Percentiles rank a stretch among this genome's conserved stretches.
Evolutionary conservation across 2,888 invertebrate genomes (phyloP).

Genomic region (Meliscaeva auricollis): DNA sequence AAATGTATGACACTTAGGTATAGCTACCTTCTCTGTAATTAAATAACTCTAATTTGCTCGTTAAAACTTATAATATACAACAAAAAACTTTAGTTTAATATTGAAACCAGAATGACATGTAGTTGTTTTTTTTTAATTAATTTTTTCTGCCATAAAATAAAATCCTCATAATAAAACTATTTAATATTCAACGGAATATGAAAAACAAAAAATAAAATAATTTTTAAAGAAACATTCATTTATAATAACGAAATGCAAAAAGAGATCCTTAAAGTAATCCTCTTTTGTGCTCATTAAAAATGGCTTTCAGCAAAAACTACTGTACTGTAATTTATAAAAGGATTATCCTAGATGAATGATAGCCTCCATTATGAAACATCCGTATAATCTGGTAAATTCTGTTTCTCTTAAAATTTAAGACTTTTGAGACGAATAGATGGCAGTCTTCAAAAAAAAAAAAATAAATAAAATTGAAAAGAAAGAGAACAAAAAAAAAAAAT

Average conservation of each 20-base stretch:
- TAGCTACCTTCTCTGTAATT: too few relatives aligned
- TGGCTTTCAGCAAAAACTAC: constrained; percentile 54
- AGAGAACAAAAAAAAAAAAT: too few relatives aligned
- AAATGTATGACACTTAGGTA: too few relatives aligned
- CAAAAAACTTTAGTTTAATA: too few relatives aligned
- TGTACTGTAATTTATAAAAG: constrained; percentile 59
- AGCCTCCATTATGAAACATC: constrained; percentile 54
- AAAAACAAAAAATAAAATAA: background rate
- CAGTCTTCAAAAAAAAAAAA: constrained; percentile 19
- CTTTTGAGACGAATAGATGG: constrained; percentile 45
- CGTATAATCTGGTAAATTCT: constrained; percentile 41
- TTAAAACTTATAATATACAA: too few relatives aligned
- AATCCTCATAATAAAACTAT: background rate
- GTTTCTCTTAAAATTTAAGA: constrained; percentile 47
- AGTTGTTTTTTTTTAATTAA: too few relatives aligned
- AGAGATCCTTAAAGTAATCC: constrained; percentile 51
- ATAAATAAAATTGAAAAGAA: too few relatives aligned
- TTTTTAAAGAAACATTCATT: constrained; percentile 11
- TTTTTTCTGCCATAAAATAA: background rate
- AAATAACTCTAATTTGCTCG: too few relatives aligned
- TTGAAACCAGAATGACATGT: too few relatives aligned
- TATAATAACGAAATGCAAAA: constrained; percentile 16
- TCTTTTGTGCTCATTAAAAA: constrained; percentile 67
- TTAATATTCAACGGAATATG: background rate
- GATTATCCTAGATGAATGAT: constrained; percentile 63